Evolutionary conservation across 2,797 vertebrate genomes (phyloP).

Genomic region (Notolabrus celidotus): DNA sequence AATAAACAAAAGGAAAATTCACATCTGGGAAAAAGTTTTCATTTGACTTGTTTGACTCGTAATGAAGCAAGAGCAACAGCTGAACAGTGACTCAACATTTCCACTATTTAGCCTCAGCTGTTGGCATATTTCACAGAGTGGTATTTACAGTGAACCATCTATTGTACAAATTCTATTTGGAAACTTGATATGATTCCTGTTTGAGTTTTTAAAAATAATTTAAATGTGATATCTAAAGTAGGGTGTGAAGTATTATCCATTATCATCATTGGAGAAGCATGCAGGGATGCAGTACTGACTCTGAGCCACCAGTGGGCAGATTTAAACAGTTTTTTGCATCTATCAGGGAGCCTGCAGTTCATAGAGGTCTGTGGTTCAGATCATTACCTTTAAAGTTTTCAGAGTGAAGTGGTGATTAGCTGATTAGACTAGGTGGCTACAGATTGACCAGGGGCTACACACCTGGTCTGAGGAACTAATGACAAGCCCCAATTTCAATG

Average conservation of each 20-base stretch:
- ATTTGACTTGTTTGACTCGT: conserved; percentile 48
- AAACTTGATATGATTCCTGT: conserved; percentile 34
- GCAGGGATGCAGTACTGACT: conserved; percentile 52
- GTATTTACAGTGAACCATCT: conserved; percentile 42
- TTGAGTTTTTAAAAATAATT: conserved; percentile 21
- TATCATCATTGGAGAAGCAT: conserved; percentile 25
- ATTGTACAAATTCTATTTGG: conserved; percentile 30
- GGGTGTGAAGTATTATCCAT: conserved; percentile 7
- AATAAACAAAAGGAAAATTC: conserved; percentile 44
- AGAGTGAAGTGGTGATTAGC: conserved; percentile 29
- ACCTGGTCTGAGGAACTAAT: conserved; percentile 64
- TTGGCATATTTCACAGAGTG: conserved; percentile 27
- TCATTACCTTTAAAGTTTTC: conserved; percentile 19
- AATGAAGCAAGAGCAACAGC: conserved; percentile 50
- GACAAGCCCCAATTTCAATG: conserved; percentile 40
- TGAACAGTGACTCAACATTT: conserved; percentile 53
- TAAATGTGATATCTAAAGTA: conserved; percentile 19
- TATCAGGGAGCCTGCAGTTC: conserved; percentile 6
- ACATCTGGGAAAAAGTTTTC: conserved; percentile 38
- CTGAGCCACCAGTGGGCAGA: conserved; percentile 78
- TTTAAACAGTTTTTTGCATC: conserved; percentile 54
- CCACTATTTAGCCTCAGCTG: conserved; percentile 44
- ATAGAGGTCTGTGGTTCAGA: conserved; percentile 6
- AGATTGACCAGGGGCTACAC: conserved; percentile 48
- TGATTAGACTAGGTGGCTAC: conserved; percentile 15